phyloP scores from a whole-genome alignment of 2,888 invertebrate genomes.

The Tolmerus cingulatus region DNA sequence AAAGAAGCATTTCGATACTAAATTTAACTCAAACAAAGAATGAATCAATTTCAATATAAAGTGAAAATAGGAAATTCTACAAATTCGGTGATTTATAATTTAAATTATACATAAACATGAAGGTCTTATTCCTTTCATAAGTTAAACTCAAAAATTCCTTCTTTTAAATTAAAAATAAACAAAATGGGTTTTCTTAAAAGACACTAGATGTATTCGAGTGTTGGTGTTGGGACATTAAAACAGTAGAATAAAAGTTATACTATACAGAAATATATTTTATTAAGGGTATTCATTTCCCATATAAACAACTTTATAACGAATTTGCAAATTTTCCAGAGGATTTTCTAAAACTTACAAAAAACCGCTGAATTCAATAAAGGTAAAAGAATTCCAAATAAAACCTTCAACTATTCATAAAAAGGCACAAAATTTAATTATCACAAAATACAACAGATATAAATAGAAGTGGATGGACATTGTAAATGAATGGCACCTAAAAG shows the following conservation, averaged over 20 bases:
- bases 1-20: no score
- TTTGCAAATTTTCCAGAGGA: neutral
- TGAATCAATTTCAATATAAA: no score
- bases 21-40: no score
- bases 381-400: neutral
- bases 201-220: neutral
- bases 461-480: slow-evolving; percentile 36
- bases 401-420: slow-evolving; percentile 9
- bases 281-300: neutral
- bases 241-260: neutral
- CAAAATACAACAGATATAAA: slow-evolving; percentile 41
- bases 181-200: neutral
- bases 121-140: no score
- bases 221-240: neutral
- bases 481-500: slow-evolving; percentile 34
- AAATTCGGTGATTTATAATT: no score
- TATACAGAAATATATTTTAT: neutral
- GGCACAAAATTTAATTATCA: slow-evolving; percentile 42
- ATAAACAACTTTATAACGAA: neutral
- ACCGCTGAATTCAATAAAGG: neutral
- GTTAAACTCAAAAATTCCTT: neutral
- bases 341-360: neutral
- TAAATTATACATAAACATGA: no score
- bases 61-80: no score
- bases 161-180: neutral